Evolutionary conservation across 92 coral and sea anemone species (phyloP), one percentile per base, ranked within the genome.

Genomic region (Zoanthus sociatus): DNA sequence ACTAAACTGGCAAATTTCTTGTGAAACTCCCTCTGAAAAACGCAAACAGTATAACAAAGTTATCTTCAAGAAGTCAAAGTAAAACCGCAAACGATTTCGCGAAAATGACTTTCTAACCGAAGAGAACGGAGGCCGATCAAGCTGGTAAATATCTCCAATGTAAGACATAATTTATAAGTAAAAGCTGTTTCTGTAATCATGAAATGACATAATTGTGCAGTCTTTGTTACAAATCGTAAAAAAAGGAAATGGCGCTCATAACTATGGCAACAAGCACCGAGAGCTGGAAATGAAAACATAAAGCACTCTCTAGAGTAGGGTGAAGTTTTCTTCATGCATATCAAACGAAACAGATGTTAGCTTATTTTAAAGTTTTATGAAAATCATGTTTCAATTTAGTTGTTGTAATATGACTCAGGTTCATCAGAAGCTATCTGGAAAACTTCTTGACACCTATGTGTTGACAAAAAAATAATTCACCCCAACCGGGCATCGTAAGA

Each of bases 21-120:
- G 90, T 97, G 99, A 79, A 97, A 97, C 87, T 90, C 98, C 68
- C 88, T 93, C 99, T 97, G 88, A 53, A 77, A 87, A 17, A 87
- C 56, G 50, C 17, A 76, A 64, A n/a, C 11, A n/a, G n/a, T n/a
- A n/a, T n/a, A n/a, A 16, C 45, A 46, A 18, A 26, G 69, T 77
- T 17, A 66, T 3, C 42, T 33, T 33, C 46, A 76, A 75, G 8
- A 45, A 32, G 61, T 33, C 42, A 33, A 77, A 77, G 82, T 77
- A 48, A 77, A 77, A 77, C 68, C 68, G n/a, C 67, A 54, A 12
- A 21, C 45, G 46, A 14, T 9, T 78, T 79, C 44, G 20, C 44
- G 60, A 31, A 26, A 63, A 54, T 31, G 12, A 45, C 20, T 10
- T 67, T 48, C 92, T 93, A 66, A 94, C 98, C 82, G 98, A 94